Conservation (phyloP, 2,888 invertebrate species). For the Apamea crenata region DNA sequence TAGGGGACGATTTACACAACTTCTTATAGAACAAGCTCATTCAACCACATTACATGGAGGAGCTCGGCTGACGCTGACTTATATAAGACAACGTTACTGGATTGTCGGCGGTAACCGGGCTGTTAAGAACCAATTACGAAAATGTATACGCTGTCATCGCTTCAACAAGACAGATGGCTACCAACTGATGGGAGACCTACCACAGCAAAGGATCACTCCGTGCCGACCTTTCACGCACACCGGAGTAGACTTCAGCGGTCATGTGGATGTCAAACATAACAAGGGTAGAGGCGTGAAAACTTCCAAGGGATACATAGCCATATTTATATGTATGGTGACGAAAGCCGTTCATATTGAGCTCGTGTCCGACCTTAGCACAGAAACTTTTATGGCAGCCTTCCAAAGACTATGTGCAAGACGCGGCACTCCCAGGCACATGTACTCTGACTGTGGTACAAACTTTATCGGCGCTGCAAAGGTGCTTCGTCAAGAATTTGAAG, state of each 20-base stretch:
- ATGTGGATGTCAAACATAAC: too few species aligned
- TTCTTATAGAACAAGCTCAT: background rate
- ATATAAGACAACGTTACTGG: background rate
- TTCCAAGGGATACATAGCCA: too few species aligned
- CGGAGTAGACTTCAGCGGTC: too few species aligned
- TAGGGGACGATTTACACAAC: too few species aligned
- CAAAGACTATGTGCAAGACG: too few species aligned
- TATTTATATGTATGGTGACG: too few species aligned
- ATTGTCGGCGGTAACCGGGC: background rate
- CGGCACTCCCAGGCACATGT: slow-evolving; percentile 38
- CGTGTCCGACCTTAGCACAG: too few species aligned
- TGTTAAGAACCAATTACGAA: background rate
- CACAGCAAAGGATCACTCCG: too few species aligned
- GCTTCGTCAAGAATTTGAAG: slow-evolving; percentile 17
- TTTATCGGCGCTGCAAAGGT: background rate
- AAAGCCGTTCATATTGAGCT: too few species aligned
- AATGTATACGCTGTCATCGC: background rate
- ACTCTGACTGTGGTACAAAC: slow-evolving; percentile 14
- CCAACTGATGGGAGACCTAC: background rate
- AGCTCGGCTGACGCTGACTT: background rate
- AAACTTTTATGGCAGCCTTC: too few species aligned
- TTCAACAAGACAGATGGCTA: background rate
- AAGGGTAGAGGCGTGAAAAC: too few species aligned
- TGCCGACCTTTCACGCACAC: too few species aligned
- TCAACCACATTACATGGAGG: background rate